These are phyloP conservation scores for Biston betularia DNA, from an alignment of 2,888 invertebrate species.

Conservation along the genomic window DNA sequence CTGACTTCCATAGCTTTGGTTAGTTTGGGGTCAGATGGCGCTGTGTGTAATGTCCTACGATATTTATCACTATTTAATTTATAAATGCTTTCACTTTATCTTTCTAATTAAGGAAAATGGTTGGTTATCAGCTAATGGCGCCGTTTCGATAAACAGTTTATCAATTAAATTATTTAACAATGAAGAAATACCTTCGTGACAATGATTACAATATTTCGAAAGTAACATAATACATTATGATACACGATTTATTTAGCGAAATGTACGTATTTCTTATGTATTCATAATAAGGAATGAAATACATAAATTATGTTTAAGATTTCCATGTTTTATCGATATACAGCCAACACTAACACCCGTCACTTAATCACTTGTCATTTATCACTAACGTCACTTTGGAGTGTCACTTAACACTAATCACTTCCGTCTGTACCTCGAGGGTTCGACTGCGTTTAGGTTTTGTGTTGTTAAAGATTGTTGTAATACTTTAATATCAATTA, in stretches of 20 bases:
- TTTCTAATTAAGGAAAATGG: too few species aligned
- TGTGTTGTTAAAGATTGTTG: slow-evolving; percentile 32
- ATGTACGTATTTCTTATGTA: neutral
- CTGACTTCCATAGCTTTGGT: too few species aligned
- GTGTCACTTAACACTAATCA: slow-evolving; percentile 40
- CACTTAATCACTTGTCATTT: slow-evolving; percentile 18
- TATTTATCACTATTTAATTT: too few species aligned
- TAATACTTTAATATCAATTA: neutral
- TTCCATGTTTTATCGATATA: slow-evolving; percentile 10
- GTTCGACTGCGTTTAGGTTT: slow-evolving; percentile 30
- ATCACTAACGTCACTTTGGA: slow-evolving; percentile 35
- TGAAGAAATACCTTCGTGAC: too few species aligned
- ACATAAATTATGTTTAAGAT: neutral
- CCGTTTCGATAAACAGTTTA: too few species aligned
- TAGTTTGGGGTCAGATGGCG: too few species aligned
- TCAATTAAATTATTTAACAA: too few species aligned
- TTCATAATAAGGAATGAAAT: slow-evolving; percentile 1
- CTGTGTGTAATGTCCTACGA: too few species aligned
- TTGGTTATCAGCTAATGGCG: too few species aligned
- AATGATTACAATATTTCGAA: too few species aligned
- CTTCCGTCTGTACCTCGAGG: slow-evolving; percentile 47
- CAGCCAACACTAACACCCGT: slow-evolving; percentile 9
- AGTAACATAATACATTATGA: neutral
- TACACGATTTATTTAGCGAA: neutral
- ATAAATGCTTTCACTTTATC: too few species aligned